Evolutionary conservation across 2,888 invertebrate species (phyloP).

Genomic region (Hyalella azteca): DNA sequence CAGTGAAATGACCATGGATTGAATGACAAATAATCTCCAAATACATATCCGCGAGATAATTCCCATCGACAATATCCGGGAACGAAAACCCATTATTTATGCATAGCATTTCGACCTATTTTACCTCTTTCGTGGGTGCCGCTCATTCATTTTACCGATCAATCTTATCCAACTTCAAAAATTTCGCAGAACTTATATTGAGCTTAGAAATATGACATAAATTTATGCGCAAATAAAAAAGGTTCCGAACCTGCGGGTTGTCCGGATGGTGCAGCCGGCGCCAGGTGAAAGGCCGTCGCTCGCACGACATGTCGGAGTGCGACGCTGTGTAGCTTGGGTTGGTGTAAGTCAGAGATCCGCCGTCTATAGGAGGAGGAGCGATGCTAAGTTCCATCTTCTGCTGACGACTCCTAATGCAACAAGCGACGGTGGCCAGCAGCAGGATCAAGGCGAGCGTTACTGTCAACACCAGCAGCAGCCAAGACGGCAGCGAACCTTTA

Average conservation of each 20-base stretch:
- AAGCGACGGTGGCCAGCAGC: background rate
- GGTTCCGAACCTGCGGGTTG: constrained; percentile 48
- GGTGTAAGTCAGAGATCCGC: constrained; percentile 76
- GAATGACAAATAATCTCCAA: too few relatives aligned
- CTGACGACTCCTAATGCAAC: constrained; percentile 9
- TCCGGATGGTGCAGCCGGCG: constrained; percentile 74
- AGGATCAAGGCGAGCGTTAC: background rate
- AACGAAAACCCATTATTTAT: too few relatives aligned
- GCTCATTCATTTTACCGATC: too few relatives aligned
- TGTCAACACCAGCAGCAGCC: background rate
- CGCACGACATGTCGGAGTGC: constrained; percentile 66
- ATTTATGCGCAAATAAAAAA: too few relatives aligned
- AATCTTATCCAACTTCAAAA: too few relatives aligned
- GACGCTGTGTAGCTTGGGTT: constrained; percentile 83
- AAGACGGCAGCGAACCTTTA: background rate
- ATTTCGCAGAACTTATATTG: too few relatives aligned
- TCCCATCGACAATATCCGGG: too few relatives aligned
- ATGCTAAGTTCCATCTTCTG: background rate
- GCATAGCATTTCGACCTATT: too few relatives aligned
- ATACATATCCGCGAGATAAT: too few relatives aligned
- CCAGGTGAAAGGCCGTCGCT: constrained; percentile 72
- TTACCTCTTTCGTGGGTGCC: too few relatives aligned
- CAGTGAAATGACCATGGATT: too few relatives aligned
- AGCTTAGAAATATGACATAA: too few relatives aligned
- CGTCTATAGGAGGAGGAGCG: background rate